phyloP scores from a whole-genome alignment of 1,140 invertebrate species.

The Hypothenemus hampei region DNA sequence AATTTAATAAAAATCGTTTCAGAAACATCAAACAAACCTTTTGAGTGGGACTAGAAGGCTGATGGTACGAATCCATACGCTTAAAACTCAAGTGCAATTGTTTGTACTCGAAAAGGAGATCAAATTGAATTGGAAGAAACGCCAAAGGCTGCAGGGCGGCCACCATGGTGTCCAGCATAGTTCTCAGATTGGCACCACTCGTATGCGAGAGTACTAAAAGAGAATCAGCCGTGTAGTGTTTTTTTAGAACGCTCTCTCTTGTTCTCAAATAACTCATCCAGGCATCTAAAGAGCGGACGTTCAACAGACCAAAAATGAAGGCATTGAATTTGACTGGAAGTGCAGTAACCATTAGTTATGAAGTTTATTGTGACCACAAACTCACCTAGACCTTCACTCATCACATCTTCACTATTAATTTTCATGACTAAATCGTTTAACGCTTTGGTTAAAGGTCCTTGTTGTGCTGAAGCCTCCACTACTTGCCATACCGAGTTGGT shows the following conservation, averaged over 20 bases:
- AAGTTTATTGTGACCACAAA: not conserved
- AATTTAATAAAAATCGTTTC: not conserved
- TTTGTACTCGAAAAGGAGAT: conserved; percentile 74
- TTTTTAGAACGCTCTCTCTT: conserved; percentile 72
- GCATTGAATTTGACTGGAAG: conserved; percentile 77
- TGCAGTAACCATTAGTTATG: not conserved
- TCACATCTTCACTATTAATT: conserved; percentile 77
- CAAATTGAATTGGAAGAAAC: conserved; percentile 71
- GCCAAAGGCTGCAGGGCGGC: conserved; percentile 69
- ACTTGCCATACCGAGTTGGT: conserved; percentile 86
- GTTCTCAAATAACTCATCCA: conserved; percentile 81
- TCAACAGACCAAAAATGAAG: conserved; percentile 83
- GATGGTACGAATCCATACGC: conserved; percentile 52
- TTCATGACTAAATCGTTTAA: conserved; percentile 79
- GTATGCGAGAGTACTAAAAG: conserved; percentile 66
- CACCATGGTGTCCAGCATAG: conserved; percentile 67
- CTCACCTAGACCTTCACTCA: conserved; percentile 66
- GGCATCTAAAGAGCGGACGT: conserved; percentile 73
- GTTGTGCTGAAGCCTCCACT: conserved; percentile 81
- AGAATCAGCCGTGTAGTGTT: conserved; percentile 71
- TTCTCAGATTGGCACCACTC: conserved; percentile 56
- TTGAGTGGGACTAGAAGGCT: conserved; percentile 40
- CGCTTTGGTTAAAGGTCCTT: conserved; percentile 78
- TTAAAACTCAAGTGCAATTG: conserved; percentile 71
- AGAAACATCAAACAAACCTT: conserved; percentile 31